Evolutionary conservation across 2,797 vertebrate species (phyloP).

Genomic region (Oreochromis grahami): DNA sequence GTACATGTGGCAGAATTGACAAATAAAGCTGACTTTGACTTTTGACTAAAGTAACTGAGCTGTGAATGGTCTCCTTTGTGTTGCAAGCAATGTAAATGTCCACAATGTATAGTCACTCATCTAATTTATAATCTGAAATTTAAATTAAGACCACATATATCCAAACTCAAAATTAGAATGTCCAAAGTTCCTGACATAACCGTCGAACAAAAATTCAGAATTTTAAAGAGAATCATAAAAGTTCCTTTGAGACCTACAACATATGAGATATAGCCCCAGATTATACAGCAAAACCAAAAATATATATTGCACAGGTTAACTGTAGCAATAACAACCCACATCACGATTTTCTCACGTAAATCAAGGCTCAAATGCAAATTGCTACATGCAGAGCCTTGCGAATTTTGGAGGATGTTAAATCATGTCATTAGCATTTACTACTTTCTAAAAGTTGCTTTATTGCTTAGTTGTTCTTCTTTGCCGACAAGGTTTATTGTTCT

Average conservation of each 20-base stretch:
- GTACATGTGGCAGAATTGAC: too few species aligned
- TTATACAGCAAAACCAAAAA: not conserved
- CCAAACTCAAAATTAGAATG: not conserved
- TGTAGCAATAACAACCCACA: not conserved
- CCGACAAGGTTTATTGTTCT: conserved; percentile 18
- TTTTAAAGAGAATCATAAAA: not conserved
- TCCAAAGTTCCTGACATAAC: not conserved
- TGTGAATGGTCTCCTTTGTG: not conserved
- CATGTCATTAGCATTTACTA: conserved; percentile 31
- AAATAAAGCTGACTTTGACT: too few species aligned
- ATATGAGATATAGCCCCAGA: not conserved
- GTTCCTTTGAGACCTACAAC: not conserved
- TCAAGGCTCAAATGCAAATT: not conserved
- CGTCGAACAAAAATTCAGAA: not conserved
- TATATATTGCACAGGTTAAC: not conserved
- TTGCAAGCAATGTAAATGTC: not conserved
- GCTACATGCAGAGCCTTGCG: not conserved
- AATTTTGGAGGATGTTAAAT: not conserved
- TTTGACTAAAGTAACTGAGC: not conserved
- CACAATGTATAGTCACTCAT: not conserved
- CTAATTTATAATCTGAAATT: not conserved
- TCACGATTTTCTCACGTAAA: conserved; percentile 1
- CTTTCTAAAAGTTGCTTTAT: conserved; percentile 37
- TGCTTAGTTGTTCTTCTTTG: conserved; percentile 16
- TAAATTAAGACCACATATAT: not conserved